These are phyloP conservation scores for Zootoca vivipara DNA, from an alignment of 2,113 vertebrate genomes.

Conservation along the genomic window DNA sequence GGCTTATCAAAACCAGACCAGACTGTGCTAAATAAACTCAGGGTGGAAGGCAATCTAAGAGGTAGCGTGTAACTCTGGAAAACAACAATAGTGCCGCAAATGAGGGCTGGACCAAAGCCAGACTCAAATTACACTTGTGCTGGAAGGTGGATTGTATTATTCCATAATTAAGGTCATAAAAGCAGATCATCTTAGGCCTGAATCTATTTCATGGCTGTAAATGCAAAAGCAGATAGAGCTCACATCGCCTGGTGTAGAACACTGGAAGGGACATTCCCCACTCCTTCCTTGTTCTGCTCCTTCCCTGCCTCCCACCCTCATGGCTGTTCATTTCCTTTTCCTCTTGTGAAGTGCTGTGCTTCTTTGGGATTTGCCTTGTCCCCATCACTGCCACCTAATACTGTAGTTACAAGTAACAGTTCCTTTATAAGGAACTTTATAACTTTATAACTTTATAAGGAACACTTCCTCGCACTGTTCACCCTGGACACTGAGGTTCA, in stretches of 20 bases:
- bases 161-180: constrained; percentile 63
- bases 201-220: constrained; percentile 63
- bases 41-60: constrained; percentile 76
- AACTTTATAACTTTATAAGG: too few species aligned
- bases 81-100: constrained; percentile 58
- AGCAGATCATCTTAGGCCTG: constrained; percentile 54
- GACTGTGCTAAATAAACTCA: constrained; percentile 74
- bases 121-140: constrained; percentile 70
- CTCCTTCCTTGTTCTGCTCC: background rate
- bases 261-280: background rate
- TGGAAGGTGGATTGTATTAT: constrained; percentile 71
- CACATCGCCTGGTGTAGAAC: background rate
- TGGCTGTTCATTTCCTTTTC: background rate
- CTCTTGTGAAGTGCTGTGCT: background rate
- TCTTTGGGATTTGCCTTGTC: background rate
- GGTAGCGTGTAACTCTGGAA: constrained; percentile 47
- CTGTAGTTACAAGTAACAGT: background rate
- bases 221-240: background rate
- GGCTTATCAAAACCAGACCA: constrained; percentile 76
- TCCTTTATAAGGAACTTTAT: too few species aligned
- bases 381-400: background rate
- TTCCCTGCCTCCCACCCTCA: too few species aligned
- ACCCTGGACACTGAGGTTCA: too few species aligned
- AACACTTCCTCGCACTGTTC: background rate
- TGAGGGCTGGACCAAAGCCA: constrained; percentile 73